Evolutionary conservation across 2,113 vertebrate genomes (phyloP).

Genomic region (Lichenostomus cassidix): DNA sequence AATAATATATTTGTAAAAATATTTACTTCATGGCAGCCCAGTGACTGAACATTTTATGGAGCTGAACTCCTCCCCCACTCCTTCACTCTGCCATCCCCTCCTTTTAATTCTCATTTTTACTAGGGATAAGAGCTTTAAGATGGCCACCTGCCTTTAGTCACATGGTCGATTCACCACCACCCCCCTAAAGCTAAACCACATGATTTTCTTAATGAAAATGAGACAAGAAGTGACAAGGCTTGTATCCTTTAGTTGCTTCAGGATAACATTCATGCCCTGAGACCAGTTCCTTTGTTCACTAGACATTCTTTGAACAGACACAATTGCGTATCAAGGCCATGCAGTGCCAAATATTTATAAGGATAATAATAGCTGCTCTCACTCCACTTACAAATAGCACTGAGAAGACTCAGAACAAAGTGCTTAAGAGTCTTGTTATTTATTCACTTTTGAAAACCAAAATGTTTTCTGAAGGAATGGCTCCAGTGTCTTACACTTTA

Average conservation of each 20-base stretch:
- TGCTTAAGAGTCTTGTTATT: background rate
- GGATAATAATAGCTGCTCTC: background rate
- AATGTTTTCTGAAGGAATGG: background rate
- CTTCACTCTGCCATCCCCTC: background rate
- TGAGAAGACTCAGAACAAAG: background rate
- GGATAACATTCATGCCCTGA: constrained; percentile 44
- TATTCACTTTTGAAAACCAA: background rate
- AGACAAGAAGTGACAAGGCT: constrained; percentile 66
- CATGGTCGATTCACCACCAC: background rate
- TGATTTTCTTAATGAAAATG: constrained; percentile 55
- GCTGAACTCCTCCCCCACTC: background rate
- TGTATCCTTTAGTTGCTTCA: constrained; percentile 30
- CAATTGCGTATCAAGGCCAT: constrained; percentile 8
- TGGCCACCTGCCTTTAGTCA: constrained; percentile 51
- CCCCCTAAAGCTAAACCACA: constrained; percentile 54
- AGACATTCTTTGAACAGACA: constrained; percentile 43
- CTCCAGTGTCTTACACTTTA: background rate
- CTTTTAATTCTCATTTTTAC: constrained; percentile 35
- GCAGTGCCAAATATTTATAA: constrained; percentile 65
- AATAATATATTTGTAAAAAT: constrained; percentile 79
- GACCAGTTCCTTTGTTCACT: constrained; percentile 41
- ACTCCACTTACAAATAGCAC: background rate
- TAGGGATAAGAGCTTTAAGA: constrained; percentile 32
- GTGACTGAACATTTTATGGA: constrained; percentile 18
- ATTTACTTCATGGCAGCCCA: constrained; percentile 68